Conservation (phyloP, 2,797 vertebrate genomes). For the Erethizon dorsatum region DNA sequence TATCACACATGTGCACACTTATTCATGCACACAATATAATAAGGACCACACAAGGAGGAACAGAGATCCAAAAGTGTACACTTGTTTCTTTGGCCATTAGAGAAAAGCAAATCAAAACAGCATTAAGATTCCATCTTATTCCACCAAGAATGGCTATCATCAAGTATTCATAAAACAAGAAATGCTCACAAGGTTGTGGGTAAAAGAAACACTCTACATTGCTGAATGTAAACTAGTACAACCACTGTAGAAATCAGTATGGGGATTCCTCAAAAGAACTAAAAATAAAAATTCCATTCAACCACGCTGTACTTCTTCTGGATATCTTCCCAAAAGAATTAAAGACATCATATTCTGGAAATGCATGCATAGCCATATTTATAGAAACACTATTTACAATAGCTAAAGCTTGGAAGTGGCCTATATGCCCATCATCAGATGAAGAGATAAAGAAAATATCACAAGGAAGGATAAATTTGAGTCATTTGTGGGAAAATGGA, state of each 20-base stretch:
- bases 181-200: background rate
- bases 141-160: background rate
- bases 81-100: background rate
- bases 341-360: background rate
- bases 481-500: background rate
- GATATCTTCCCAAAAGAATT: background rate
- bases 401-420: background rate
- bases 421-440: background rate
- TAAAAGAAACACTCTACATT: background rate
- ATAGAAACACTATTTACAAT: background rate
- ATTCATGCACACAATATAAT: background rate
- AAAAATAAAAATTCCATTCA: background rate
- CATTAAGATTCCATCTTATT: background rate
- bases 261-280: background rate
- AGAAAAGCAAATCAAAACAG: background rate
- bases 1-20: too few species aligned
- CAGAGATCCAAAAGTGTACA: background rate
- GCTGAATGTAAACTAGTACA: background rate
- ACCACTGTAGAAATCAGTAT: background rate
- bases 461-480: background rate
- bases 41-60: background rate
- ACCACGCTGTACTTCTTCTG: background rate
- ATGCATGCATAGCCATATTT: background rate
- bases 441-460: background rate
- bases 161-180: background rate